A percentile compares a stretch with the other conserved stretches of the same genome.
Evolutionary conservation across 1,140 invertebrate genomes (phyloP).

Genomic region (Harpegnathos saltator): DNA sequence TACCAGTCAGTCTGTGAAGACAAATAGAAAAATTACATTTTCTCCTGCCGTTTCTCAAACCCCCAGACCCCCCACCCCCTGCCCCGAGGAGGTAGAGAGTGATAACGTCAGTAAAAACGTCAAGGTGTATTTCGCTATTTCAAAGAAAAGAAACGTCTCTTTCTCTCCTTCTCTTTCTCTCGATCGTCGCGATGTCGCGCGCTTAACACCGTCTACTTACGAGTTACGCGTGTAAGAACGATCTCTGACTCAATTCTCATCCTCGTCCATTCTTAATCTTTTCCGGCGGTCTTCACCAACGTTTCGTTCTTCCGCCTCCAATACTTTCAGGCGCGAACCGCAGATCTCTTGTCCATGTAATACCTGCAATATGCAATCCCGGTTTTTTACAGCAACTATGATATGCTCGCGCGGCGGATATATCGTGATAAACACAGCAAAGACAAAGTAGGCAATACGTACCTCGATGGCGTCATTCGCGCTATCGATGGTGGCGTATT

Average conservation of each 20-base stretch:
- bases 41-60: conserved; percentile 61
- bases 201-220: conserved; percentile 81
- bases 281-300: conserved; percentile 87
- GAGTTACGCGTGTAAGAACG: conserved; percentile 74
- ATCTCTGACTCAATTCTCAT: conserved; percentile 80
- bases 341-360: conserved; percentile 94
- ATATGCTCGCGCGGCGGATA: not conserved
- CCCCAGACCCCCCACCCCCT: conserved; percentile 20
- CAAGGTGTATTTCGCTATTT: conserved; percentile 68
- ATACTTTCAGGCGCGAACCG: conserved; percentile 94
- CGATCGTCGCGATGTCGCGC: conserved; percentile 49
- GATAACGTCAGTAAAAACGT: conserved; percentile 71
- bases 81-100: conserved; percentile 57
- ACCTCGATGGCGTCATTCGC: conserved; percentile 93
- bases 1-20: conserved; percentile 87
- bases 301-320: conserved; percentile 94
- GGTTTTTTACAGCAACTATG: not conserved
- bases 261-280: conserved; percentile 86
- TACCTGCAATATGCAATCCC: conserved; percentile 80
- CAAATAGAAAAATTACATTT: conserved; percentile 85
- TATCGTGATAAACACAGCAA: conserved; percentile 8
- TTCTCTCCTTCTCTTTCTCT: conserved; percentile 53
- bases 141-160: conserved; percentile 49
- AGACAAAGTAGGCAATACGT: conserved; percentile 62
- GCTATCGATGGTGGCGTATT: conserved; percentile 92